phyloP scores from a whole-genome alignment of 2,797 vertebrate species.

The Anguilla pacifica region DNA sequence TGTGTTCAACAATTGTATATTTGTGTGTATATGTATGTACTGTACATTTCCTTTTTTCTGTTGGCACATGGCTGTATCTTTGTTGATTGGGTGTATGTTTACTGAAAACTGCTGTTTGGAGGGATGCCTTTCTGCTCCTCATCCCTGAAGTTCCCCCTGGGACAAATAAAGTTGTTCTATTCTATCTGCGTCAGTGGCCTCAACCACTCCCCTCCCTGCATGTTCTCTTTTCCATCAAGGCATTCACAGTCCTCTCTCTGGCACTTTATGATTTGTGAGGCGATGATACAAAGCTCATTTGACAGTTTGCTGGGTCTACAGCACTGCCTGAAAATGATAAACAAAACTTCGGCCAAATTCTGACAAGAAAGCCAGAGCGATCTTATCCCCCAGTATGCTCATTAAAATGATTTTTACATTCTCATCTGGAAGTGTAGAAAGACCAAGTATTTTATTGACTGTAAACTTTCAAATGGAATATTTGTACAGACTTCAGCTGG shows the following conservation, averaged over 20 bases:
- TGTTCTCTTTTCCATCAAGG: neutral
- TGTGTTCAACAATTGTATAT: too few relatives aligned
- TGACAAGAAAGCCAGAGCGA: neutral
- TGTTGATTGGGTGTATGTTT: too few relatives aligned
- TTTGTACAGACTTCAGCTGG: neutral
- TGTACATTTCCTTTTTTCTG: too few relatives aligned
- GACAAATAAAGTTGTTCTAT: neutral
- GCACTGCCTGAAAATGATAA: neutral
- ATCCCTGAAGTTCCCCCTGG: neutral
- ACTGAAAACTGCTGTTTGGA: too few relatives aligned
- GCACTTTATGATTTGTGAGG: neutral
- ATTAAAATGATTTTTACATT: neutral
- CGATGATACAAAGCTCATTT: neutral
- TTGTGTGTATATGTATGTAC: too few relatives aligned
- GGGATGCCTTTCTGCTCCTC: neutral
- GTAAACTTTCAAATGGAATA: neutral
- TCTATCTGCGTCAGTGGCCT: neutral
- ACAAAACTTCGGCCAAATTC: constrained; percentile 10
- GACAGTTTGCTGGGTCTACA: neutral
- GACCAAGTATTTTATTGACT: neutral
- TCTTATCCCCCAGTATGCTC: neutral
- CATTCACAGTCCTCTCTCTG: neutral
- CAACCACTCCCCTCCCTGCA: neutral
- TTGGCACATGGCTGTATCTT: too few relatives aligned
- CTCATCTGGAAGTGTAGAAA: neutral